Evolutionary conservation across 2,888 invertebrate genomes (phyloP).

Genomic region (Pollenia angustigena): DNA sequence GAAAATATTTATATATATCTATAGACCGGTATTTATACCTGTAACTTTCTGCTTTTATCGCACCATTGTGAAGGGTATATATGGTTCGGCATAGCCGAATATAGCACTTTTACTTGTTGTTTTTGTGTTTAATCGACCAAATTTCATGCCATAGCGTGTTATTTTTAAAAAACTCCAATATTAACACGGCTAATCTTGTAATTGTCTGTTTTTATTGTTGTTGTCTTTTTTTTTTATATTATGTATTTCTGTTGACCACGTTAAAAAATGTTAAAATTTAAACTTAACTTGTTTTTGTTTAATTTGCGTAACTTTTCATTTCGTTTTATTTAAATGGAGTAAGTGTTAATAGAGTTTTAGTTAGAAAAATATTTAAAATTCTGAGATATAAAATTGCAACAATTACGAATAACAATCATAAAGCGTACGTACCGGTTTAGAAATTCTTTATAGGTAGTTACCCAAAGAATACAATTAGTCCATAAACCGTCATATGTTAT

Average conservation of each 20-base stretch:
- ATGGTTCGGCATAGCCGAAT: no score
- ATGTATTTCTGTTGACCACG: constrained; percentile 58
- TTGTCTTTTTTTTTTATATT: constrained; percentile 22
- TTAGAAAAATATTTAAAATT: constrained; percentile 44
- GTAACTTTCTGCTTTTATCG: no score
- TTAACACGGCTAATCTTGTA: constrained; percentile 19
- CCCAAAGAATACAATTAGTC: neutral
- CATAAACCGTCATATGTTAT: neutral
- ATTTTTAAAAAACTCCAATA: constrained; percentile 6
- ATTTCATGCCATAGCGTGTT: no score
- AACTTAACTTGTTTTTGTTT: constrained; percentile 37
- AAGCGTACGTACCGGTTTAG: constrained; percentile 48
- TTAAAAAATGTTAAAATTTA: constrained; percentile 47
- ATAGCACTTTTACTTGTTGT: no score
- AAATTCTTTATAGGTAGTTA: constrained; percentile 30
- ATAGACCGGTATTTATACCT: no score
- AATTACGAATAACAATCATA: constrained; percentile 32
- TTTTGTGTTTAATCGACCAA: no score
- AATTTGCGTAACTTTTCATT: constrained; percentile 71
- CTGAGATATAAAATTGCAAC: constrained; percentile 24
- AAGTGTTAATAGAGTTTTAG: constrained; percentile 26
- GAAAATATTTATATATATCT: no score
- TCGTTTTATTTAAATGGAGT: constrained; percentile 2
- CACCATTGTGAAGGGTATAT: no score
- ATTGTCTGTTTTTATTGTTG: constrained; percentile 30